Evolutionary conservation across 2,888 invertebrate species (phyloP).

Genomic region (Drosophila anomelani): DNA sequence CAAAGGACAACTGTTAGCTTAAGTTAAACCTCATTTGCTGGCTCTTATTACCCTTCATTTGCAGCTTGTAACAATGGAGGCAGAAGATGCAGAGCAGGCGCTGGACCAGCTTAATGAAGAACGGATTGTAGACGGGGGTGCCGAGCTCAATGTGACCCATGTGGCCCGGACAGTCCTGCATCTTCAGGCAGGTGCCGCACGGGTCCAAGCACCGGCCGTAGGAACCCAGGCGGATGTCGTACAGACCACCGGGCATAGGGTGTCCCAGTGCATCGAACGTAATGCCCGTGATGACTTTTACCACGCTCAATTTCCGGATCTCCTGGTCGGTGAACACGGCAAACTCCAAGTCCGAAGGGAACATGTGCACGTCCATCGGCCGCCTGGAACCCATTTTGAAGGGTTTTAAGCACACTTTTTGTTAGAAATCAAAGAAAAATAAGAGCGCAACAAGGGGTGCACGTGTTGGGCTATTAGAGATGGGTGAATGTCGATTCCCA

Average conservation of each 20-base stretch:
- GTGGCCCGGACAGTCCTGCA: conserved; percentile 93
- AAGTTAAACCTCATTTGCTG: conserved; percentile 34
- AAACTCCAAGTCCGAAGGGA: conserved; percentile 86
- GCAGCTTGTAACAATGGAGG: conserved; percentile 89
- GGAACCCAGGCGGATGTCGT: conserved; percentile 92
- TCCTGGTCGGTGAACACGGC: conserved; percentile 91
- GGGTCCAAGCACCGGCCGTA: conserved; percentile 86
- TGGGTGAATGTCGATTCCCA: background rate
- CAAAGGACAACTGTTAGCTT: conserved; percentile 35
- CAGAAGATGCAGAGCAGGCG: conserved; percentile 89
- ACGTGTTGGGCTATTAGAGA: conserved; percentile 35
- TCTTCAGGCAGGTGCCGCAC: conserved; percentile 92
- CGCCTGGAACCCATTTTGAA: conserved; percentile 63
- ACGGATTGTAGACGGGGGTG: conserved; percentile 94
- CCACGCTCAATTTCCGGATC: conserved; percentile 91
- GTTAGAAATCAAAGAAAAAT: background rate
- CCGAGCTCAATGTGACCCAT: conserved; percentile 97
- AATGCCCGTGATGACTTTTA: conserved; percentile 91
- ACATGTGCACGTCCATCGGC: conserved; percentile 76
- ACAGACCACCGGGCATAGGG: conserved; percentile 93
- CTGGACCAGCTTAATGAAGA: conserved; percentile 91
- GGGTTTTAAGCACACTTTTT: background rate
- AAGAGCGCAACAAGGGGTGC: conserved; percentile 15
- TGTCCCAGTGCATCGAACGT: conserved; percentile 94
- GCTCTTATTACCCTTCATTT: conserved; percentile 86